Conservation (phyloP, 2,113 vertebrate species). For the Protobothrops mucrosquamatus region DNA sequence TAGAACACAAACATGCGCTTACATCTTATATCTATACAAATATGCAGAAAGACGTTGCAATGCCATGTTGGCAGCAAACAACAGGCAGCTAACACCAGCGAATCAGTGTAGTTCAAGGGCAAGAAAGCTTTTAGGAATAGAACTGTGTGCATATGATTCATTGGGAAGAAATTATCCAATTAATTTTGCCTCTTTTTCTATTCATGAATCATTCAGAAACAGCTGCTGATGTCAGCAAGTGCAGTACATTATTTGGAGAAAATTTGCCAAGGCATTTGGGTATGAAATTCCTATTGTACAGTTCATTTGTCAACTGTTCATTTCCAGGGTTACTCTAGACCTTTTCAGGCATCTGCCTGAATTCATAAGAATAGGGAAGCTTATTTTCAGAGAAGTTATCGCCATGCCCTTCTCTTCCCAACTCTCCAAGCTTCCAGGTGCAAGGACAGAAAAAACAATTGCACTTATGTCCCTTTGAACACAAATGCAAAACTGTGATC, state of each 20-base stretch:
- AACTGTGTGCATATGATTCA: conserved; percentile 54
- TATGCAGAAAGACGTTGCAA: conserved; percentile 70
- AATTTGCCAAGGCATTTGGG: neutral
- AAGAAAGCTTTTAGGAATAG: conserved; percentile 63
- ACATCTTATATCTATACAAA: conserved; percentile 75
- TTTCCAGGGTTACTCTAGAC: conserved; percentile 28
- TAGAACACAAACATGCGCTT: conserved; percentile 75
- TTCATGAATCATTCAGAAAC: conserved; percentile 59
- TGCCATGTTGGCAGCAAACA: conserved; percentile 72
- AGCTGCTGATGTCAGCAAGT: conserved; percentile 38
- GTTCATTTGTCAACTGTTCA: conserved; percentile 24
- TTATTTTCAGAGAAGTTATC: neutral
- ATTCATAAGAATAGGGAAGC: neutral
- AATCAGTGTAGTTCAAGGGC: conserved; percentile 68
- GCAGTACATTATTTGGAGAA: conserved; percentile 20
- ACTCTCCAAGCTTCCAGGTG: neutral
- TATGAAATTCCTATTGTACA: conserved; percentile 5
- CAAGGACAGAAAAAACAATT: neutral
- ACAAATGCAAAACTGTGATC: neutral
- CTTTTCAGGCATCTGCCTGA: neutral
- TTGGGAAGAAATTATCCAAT: conserved; percentile 63
- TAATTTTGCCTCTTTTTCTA: conserved; percentile 59
- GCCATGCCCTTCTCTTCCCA: neutral
- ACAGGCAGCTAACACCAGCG: conserved; percentile 61
- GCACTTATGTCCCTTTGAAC: neutral